Evolutionary conservation across 2,113 vertebrate genomes (phyloP).

Genomic region (Dipodomys spectabilis): DNA sequence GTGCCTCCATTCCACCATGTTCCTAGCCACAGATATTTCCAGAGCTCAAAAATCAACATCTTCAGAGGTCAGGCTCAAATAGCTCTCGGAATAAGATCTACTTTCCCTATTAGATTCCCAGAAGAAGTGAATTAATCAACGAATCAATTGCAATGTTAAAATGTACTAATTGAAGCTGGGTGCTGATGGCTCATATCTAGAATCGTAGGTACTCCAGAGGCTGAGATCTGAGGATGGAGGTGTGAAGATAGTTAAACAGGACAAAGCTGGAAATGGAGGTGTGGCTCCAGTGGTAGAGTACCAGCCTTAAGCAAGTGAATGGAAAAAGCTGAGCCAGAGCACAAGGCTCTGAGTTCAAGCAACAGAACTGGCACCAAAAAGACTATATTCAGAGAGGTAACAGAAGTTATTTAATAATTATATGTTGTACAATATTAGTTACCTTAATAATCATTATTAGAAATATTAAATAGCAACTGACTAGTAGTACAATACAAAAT

Average conservation of each 20-base stretch:
- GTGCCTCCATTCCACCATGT: not conserved
- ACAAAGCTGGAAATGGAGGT: no score
- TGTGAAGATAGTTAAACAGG: no score
- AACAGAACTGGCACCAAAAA: no score
- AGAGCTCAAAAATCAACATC: not conserved
- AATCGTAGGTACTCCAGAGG: no score
- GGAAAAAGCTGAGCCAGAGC: no score
- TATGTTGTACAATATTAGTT: not conserved
- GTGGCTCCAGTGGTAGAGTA: no score
- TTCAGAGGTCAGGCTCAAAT: not conserved
- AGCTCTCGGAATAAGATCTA: not conserved
- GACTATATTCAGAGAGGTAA: not conserved
- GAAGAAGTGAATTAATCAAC: not conserved
- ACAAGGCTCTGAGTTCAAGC: no score
- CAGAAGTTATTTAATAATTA: slow-evolving; percentile 5
- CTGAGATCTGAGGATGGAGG: no score
- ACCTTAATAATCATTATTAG: not conserved
- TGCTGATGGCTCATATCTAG: no score
- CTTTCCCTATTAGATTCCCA: not conserved
- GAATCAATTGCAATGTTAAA: not conserved
- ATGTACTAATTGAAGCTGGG: slow-evolving; percentile 13
- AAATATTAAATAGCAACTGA: not conserved
- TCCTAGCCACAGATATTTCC: not conserved
- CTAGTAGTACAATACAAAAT: not conserved
- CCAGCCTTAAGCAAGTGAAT: no score